Conservation (phyloP, 2,797 vertebrate species). For the Rhodeus uyekii region DNA sequence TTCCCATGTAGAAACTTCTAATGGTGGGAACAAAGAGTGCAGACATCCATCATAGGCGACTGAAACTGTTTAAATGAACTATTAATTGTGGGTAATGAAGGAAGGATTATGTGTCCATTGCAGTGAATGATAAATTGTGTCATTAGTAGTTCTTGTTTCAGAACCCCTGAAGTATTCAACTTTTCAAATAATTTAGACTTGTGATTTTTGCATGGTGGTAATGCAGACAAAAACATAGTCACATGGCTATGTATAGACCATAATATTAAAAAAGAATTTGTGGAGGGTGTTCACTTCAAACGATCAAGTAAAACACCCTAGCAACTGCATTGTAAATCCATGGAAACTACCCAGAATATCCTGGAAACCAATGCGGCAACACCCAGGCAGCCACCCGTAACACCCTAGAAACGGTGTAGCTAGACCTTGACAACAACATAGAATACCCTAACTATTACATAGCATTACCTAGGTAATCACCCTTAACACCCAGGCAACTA, state of each 20-base stretch:
- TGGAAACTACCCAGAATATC: not conserved
- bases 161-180: not conserved
- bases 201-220: not conserved
- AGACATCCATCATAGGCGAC: not conserved
- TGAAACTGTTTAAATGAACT: not conserved
- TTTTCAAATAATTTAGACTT: not conserved
- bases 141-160: not conserved
- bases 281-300: not conserved
- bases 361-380: not conserved
- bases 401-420: not conserved
- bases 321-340: not conserved
- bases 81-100: constrained; percentile 31
- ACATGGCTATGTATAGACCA: not conserved
- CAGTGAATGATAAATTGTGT: not conserved
- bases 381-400: not conserved
- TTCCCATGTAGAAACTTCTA: not conserved
- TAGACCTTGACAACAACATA: not conserved
- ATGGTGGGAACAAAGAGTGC: not conserved
- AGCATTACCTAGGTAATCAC: not conserved
- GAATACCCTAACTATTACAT: not conserved
- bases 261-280: not conserved
- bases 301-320: not conserved
- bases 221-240: not conserved
- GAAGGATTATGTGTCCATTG: not conserved
- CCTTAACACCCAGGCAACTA: not conserved